These are phyloP conservation scores for Heliconius eleuchia DNA, from an alignment of 1,140 invertebrate species.

Conservation along the genomic window DNA sequence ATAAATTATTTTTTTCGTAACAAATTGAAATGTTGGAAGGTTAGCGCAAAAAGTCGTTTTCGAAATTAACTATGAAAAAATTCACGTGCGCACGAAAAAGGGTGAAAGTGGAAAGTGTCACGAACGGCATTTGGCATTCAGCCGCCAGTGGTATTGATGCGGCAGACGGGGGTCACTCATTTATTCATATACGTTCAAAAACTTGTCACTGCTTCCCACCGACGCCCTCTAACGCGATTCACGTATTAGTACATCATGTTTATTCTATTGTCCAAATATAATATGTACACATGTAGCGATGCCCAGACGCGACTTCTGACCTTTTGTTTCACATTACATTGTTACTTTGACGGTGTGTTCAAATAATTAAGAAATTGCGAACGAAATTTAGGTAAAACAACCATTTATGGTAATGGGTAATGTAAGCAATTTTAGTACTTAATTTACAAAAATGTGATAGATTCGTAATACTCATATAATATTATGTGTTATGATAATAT, in stretches of 20 bases:
- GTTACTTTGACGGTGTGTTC: neutral
- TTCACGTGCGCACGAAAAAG: constrained; percentile 63
- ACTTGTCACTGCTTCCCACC: constrained; percentile 63
- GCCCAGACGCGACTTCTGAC: neutral
- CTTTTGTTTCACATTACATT: constrained; percentile 24
- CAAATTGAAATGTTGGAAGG: constrained; percentile 38
- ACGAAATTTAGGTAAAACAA: neutral
- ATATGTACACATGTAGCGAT: neutral
- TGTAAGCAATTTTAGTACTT: no score
- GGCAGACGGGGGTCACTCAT: constrained; percentile 67
- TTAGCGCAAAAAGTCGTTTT: constrained; percentile 30
- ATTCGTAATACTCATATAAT: no score
- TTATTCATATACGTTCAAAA: constrained; percentile 79
- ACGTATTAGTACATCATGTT: constrained; percentile 56
- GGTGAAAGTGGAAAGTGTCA: constrained; percentile 77
- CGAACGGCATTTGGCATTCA: constrained; percentile 74
- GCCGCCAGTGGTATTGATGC: constrained; percentile 69
- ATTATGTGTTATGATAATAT: no score
- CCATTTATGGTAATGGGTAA: no score
- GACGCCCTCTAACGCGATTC: constrained; percentile 44
- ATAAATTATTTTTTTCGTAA: constrained; percentile 18
- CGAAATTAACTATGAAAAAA: constrained; percentile 68
- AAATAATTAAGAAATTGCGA: neutral
- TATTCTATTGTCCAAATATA: constrained; percentile 36
- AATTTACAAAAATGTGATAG: neutral